Evolutionary conservation across 2,888 invertebrate species (phyloP).

Genomic region (Germaria angustata): DNA sequence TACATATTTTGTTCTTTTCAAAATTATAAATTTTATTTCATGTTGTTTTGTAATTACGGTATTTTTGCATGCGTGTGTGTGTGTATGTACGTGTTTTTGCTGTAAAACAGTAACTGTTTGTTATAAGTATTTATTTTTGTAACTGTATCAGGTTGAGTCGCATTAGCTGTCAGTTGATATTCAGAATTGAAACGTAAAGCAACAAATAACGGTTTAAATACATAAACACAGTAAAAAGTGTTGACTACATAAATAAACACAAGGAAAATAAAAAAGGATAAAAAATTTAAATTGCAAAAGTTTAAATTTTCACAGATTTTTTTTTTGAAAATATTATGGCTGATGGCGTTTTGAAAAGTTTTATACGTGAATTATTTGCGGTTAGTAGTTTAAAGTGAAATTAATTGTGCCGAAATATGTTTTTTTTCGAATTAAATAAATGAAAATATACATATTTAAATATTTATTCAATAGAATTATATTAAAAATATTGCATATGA

Average conservation of each 20-base stretch:
- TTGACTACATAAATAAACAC: conserved; percentile 13
- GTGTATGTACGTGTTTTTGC: background rate
- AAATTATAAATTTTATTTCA: conserved; percentile 44
- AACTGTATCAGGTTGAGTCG: conserved; percentile 39
- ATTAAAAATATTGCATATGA: too few relatives aligned
- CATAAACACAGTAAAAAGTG: background rate
- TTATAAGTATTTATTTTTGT: conserved; percentile 40
- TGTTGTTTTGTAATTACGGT: conserved; percentile 30
- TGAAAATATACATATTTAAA: too few relatives aligned
- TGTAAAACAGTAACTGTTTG: conserved; percentile 34
- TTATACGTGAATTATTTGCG: conserved; percentile 79
- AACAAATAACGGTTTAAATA: conserved; percentile 47
- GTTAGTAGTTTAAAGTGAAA: conserved; percentile 70
- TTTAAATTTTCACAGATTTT: too few relatives aligned
- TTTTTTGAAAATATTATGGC: conserved; percentile 71
- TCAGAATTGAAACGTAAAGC: conserved; percentile 71
- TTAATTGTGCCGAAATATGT: background rate
- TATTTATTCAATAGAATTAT: too few relatives aligned
- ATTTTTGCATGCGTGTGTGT: background rate
- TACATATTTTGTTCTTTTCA: conserved; percentile 42
- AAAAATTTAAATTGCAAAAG: background rate
- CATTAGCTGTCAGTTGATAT: conserved; percentile 72
- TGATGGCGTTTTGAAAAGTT: conserved; percentile 75
- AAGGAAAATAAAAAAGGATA: conserved; percentile 3
- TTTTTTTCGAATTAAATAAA: too few relatives aligned